Evolutionary conservation across 2,113 vertebrate species (phyloP).

Genomic region (Oenanthe melanoleuca): DNA sequence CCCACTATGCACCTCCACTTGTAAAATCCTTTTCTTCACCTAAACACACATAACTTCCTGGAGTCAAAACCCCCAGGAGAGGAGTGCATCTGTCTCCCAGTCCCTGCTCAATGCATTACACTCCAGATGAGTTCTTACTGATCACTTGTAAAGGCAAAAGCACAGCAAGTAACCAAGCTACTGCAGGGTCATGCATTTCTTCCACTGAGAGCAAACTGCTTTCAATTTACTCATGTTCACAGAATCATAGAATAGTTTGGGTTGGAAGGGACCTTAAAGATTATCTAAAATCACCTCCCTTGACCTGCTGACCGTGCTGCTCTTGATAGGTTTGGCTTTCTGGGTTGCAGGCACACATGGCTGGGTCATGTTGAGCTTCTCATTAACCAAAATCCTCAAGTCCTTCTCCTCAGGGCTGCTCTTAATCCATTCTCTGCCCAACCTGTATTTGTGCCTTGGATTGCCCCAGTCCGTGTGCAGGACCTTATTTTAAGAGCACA

Average conservation of each 20-base stretch:
- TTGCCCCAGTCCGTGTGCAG: background rate
- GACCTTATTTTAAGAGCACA: background rate
- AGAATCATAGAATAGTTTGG: background rate
- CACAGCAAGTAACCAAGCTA: background rate
- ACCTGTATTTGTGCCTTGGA: background rate
- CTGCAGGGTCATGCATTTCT: background rate
- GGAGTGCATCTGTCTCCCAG: background rate
- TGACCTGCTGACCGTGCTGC: background rate
- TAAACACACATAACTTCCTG: background rate
- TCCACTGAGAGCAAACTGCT: background rate
- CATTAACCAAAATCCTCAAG: background rate
- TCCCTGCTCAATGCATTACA: background rate
- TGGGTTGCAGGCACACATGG: background rate
- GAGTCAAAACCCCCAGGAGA: background rate
- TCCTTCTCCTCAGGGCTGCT: background rate
- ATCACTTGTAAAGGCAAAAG: background rate
- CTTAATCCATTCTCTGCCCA: background rate
- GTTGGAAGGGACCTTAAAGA: background rate
- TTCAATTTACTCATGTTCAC: background rate
- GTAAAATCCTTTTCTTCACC: background rate
- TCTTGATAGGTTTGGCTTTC: background rate
- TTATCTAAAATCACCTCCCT: background rate
- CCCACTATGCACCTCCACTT: background rate
- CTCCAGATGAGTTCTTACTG: background rate
- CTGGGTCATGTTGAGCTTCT: background rate